phyloP scores from a whole-genome alignment of 2,888 invertebrate species.

The Plusia festucae region DNA sequence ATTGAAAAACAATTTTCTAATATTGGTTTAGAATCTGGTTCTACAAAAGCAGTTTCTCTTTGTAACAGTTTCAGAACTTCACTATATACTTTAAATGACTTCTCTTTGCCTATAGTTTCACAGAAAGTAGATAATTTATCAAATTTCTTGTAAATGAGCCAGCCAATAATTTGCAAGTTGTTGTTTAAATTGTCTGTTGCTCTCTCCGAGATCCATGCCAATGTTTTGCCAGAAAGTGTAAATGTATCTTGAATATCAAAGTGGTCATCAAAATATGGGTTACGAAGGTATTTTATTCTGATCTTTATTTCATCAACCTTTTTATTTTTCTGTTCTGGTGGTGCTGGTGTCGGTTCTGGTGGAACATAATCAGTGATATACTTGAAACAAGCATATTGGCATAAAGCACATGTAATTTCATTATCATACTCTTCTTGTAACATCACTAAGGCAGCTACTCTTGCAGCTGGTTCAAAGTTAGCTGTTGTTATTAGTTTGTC shows the following conservation, averaged over 20 bases:
- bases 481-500: conserved; percentile 93
- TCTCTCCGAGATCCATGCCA: conserved; percentile 90
- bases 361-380: conserved; percentile 86
- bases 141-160: conserved; percentile 91
- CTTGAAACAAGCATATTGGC: conserved; percentile 93
- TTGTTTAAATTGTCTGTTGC: conserved; percentile 85
- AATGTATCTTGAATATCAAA: conserved; percentile 94
- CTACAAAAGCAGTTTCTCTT: conserved; percentile 61
- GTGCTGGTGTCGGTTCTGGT: conserved; percentile 59
- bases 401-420: conserved; percentile 91
- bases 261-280: conserved; percentile 96
- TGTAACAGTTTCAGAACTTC: conserved; percentile 75
- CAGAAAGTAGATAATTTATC: conserved; percentile 75
- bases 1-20: conserved; percentile 68
- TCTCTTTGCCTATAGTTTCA: conserved; percentile 64
- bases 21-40: conserved; percentile 61
- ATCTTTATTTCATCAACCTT: conserved; percentile 92
- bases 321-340: conserved; percentile 66
- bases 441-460: conserved; percentile 94
- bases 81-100: conserved; percentile 70
- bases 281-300: conserved; percentile 93
- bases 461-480: conserved; percentile 92
- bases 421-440: conserved; percentile 96
- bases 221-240: conserved; percentile 94
- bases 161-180: conserved; percentile 91